phyloP scores from a whole-genome alignment of 2,113 vertebrate genomes.

The Oncorhynchus keta region DNA sequence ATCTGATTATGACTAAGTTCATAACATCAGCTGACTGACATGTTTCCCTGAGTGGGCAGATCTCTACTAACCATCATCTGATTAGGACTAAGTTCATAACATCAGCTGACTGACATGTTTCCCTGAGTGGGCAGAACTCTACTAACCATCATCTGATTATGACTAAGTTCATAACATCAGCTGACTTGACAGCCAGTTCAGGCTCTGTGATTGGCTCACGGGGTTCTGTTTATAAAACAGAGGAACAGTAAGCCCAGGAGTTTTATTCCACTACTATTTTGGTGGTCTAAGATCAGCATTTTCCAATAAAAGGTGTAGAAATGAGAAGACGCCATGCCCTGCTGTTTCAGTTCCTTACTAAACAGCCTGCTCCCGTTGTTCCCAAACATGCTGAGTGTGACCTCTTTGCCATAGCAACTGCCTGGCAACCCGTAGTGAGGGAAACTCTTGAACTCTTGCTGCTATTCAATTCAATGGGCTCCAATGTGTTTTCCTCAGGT shows the following conservation, averaged over 20 bases:
- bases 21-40: neutral
- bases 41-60: neutral
- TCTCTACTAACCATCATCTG: neutral
- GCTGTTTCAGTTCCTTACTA: too few relatives aligned
- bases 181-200: neutral
- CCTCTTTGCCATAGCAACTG: conserved; percentile 35
- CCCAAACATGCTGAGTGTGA: neutral
- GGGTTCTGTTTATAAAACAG: neutral
- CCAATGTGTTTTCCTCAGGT: too few relatives aligned
- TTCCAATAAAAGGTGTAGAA: too few relatives aligned
- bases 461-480: neutral
- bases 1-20: neutral
- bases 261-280: too few relatives aligned
- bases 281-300: too few relatives aligned
- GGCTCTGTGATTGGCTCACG: neutral
- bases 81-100: neutral
- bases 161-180: neutral
- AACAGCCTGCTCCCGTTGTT: neutral
- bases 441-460: conserved; percentile 38
- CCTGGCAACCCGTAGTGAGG: conserved; percentile 12
- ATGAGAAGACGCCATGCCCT: too few relatives aligned
- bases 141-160: neutral
- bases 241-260: neutral
- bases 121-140: neutral
- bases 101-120: too few relatives aligned